Conservation (phyloP, 1,140 invertebrate species). For the Lepidurus couesii region DNA sequence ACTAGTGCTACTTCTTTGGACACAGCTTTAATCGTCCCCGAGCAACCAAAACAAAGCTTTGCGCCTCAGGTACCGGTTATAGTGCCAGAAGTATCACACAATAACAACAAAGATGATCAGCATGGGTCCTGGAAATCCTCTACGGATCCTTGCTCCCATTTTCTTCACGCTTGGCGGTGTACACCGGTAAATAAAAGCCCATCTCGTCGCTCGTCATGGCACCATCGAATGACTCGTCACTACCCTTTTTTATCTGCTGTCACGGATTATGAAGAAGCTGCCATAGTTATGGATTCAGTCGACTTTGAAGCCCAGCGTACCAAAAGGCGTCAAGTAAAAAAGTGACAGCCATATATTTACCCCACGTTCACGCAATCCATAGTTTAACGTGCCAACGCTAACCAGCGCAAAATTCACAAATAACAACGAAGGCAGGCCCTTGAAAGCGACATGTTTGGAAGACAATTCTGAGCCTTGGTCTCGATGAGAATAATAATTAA, state of each 20-base stretch:
- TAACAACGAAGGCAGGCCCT: not conserved
- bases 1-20: not conserved
- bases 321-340: not conserved
- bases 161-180: constrained; percentile 29
- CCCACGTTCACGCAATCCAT: not conserved
- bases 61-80: not conserved
- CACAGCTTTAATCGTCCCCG: not conserved
- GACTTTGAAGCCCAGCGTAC: not conserved
- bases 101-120: not conserved
- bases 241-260: not conserved
- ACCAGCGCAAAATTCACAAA: not conserved
- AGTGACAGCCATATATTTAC: not conserved
- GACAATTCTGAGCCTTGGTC: too few species aligned
- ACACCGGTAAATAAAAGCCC: not conserved
- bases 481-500: too few species aligned
- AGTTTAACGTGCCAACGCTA: not conserved
- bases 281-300: not conserved
- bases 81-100: not conserved
- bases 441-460: not conserved
- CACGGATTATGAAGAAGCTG: not conserved
- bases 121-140: not conserved
- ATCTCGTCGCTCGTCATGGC: not conserved
- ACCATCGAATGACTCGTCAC: not conserved
- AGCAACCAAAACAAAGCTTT: not conserved
- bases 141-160: constrained; percentile 30